A percentile compares a stretch with the other conserved stretches of the same genome.
Conservation (phyloP, 2,797 vertebrate species). For the Sebastes paucispinis region DNA sequence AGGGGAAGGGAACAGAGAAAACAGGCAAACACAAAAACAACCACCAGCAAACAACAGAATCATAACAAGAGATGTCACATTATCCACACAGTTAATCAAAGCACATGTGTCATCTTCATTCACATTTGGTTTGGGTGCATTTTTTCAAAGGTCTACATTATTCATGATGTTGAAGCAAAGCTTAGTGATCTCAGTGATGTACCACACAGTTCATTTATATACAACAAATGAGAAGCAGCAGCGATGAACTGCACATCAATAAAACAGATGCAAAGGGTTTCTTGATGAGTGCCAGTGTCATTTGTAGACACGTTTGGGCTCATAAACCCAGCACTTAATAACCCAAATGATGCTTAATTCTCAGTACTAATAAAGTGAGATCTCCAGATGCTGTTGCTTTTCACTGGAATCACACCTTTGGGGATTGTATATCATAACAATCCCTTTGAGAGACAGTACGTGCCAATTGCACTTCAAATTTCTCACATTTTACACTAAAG, state of each 20-base stretch:
- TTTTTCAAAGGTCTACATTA: slow-evolving; percentile 37
- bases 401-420: background rate
- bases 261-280: slow-evolving; percentile 23
- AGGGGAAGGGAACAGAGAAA: too few species aligned
- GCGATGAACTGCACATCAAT: slow-evolving; percentile 42
- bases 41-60: too few species aligned
- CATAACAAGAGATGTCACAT: background rate
- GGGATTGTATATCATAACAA: background rate
- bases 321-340: background rate
- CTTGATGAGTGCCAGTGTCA: slow-evolving; percentile 10
- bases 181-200: slow-evolving; percentile 16
- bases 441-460: background rate
- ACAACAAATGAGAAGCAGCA: slow-evolving; percentile 21
- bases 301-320: slow-evolving; percentile 6
- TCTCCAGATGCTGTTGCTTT: slow-evolving; percentile 9
- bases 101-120: background rate
- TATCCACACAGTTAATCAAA: slow-evolving; percentile 14
- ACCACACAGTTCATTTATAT: slow-evolving; percentile 35
- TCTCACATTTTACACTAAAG: background rate
- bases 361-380: slow-evolving; percentile 1
- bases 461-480: background rate
- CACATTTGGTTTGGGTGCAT: slow-evolving; percentile 17
- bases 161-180: slow-evolving; percentile 25
- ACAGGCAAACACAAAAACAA: too few species aligned
- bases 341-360: slow-evolving; percentile 14